phyloP scores from a whole-genome alignment of 2,797 vertebrate genomes.

The Kryptolebias ocellatus region DNA sequence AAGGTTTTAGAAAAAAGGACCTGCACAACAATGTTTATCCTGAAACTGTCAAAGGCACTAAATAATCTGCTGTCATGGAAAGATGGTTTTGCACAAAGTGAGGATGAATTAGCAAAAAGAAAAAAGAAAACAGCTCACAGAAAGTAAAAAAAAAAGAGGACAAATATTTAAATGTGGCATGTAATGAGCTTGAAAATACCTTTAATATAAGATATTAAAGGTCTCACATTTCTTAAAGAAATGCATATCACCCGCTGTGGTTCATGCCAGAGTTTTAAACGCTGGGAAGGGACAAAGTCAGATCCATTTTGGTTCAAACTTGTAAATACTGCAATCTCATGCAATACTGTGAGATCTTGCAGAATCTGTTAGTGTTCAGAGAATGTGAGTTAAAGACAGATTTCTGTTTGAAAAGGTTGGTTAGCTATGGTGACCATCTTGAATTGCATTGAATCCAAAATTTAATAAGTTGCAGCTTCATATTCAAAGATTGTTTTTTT shows the following conservation, averaged over 20 bases:
- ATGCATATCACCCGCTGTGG: not conserved
- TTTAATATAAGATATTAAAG: not conserved
- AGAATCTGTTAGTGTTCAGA: no score
- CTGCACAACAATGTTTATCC: conserved; percentile 5
- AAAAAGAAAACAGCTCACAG: not conserved
- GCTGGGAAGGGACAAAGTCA: no score
- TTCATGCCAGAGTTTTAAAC: no score
- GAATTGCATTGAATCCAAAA: no score
- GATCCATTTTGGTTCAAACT: no score
- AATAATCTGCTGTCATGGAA: conserved; percentile 6
- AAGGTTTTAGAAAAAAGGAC: conserved; percentile 18
- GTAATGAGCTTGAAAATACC: not conserved
- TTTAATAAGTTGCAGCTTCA: no score
- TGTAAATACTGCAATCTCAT: no score
- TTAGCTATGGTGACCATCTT: no score
- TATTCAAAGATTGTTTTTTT: no score
- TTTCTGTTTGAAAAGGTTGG: no score
- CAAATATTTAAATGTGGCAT: not conserved
- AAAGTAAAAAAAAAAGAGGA: conserved; percentile 3
- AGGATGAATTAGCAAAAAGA: conserved; percentile 12
- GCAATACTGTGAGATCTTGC: no score
- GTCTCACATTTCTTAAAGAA: not conserved
- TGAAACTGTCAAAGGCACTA: conserved; percentile 11
- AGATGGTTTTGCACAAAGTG: conserved; percentile 5
- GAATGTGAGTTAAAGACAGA: no score